Percentiles rank a stretch among this genome's conserved stretches.
phyloP scores from a whole-genome alignment of 1,140 invertebrate species.

The Calosoma granatense region DNA sequence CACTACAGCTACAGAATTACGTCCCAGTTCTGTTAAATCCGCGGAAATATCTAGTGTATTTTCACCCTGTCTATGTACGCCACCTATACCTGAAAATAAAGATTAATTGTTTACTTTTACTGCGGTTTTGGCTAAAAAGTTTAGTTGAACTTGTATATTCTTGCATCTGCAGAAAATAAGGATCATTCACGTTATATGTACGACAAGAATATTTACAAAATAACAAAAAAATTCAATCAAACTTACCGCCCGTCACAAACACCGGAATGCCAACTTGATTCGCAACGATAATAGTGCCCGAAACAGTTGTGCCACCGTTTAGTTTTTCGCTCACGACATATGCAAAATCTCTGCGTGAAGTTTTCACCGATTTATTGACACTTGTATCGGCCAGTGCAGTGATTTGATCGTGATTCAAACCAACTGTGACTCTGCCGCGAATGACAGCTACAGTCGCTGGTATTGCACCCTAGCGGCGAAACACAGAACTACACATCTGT shows the following conservation, averaged over 20 bases:
- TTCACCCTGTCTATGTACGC: constrained; percentile 85
- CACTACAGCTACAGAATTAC: constrained; percentile 79
- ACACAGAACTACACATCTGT: constrained; percentile 20
- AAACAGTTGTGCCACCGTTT: constrained; percentile 93
- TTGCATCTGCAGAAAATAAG: too few relatives aligned
- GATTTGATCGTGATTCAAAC: constrained; percentile 56
- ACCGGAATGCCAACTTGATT: constrained; percentile 73
- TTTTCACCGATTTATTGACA: constrained; percentile 50
- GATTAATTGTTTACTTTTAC: background rate
- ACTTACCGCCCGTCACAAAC: constrained; percentile 79
- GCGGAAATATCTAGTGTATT: constrained; percentile 86
- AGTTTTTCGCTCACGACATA: constrained; percentile 57
- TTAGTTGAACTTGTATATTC: too few relatives aligned
- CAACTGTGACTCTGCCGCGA: constrained; percentile 74
- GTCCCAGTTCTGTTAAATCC: constrained; percentile 83
- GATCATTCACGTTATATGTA: too few relatives aligned
- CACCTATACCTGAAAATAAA: constrained; percentile 58
- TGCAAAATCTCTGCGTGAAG: constrained; percentile 79
- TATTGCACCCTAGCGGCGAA: constrained; percentile 77
- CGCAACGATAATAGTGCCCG: constrained; percentile 83
- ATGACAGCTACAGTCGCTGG: constrained; percentile 91
- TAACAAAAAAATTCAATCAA: constrained; percentile 20
- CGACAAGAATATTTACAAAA: too few relatives aligned
- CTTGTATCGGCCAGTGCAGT: constrained; percentile 45
- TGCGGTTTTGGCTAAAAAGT: too few relatives aligned